Conservation (phyloP, 2,888 invertebrate genomes). For the Cryptus viduatorius region DNA sequence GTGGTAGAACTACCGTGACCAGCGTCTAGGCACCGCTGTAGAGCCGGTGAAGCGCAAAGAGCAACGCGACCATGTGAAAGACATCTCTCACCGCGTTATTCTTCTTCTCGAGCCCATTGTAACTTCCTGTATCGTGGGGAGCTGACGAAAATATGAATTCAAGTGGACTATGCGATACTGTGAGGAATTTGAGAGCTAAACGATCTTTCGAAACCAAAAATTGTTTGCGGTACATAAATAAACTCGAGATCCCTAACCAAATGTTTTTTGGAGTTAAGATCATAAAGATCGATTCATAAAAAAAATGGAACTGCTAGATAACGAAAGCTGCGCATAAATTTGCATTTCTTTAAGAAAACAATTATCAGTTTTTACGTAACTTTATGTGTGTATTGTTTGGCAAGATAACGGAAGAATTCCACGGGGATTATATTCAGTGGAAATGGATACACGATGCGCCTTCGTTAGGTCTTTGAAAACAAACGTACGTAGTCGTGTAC, state of each 20-base stretch:
- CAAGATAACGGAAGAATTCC: background rate
- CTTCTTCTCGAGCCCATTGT: constrained; percentile 15
- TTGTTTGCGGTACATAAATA: no score
- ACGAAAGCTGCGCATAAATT: no score
- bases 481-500: background rate
- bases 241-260: no score
- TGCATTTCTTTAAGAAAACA: background rate
- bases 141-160: background rate
- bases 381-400: background rate
- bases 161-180: background rate
- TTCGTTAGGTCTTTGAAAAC: constrained; percentile 12
- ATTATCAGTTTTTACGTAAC: background rate
- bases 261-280: no score
- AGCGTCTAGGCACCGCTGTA: constrained; percentile 24
- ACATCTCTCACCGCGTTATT: constrained; percentile 36
- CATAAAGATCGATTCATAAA: no score
- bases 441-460: constrained; percentile 1
- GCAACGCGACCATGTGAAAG: constrained; percentile 54
- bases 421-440: background rate
- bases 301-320: no score
- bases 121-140: constrained; percentile 22
- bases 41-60: constrained; percentile 56
- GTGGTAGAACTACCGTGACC: constrained; percentile 29
- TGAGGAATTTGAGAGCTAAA: background rate
- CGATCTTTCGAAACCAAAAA: background rate